These are phyloP conservation scores for Drosophila bifasciata DNA, from an alignment of 1,140 invertebrate species.

Conservation along the genomic window DNA sequence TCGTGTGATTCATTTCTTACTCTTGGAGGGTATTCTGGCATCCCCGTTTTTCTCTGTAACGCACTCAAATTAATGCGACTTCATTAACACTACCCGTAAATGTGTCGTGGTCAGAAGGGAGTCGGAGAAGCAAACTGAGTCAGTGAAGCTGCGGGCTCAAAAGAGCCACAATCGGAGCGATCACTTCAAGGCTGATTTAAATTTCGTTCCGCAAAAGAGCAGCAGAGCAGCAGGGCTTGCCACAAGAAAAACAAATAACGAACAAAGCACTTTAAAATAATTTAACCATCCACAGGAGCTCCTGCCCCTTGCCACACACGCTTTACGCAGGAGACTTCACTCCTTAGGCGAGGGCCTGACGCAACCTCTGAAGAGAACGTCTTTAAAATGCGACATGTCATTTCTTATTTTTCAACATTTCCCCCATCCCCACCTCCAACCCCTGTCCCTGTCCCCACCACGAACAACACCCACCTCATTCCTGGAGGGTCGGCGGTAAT, in stretches of 20 bases:
- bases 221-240: constrained; percentile 8
- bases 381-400: constrained; percentile 74
- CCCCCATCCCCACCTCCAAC: neutral
- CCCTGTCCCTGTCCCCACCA: neutral
- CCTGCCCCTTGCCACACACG: neutral
- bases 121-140: neutral
- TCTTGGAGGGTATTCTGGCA: constrained; percentile 12
- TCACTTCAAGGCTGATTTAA: constrained; percentile 56
- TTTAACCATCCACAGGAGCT: constrained; percentile 32
- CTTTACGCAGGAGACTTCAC: neutral
- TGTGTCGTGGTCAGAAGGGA: constrained; percentile 45
- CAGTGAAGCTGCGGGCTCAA: no score
- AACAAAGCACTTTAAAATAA: constrained; percentile 77
- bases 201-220: constrained; percentile 44
- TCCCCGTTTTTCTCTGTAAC: constrained; percentile 57
- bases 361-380: constrained; percentile 7
- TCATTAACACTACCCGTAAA: constrained; percentile 79
- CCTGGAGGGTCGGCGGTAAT: constrained; percentile 33
- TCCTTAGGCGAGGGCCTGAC: constrained; percentile 30
- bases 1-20: constrained; percentile 15
- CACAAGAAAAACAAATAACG: constrained; percentile 55
- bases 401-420: constrained; percentile 57
- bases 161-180: no score
- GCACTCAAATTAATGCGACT: constrained; percentile 81
- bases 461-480: constrained; percentile 24